phyloP scores from a whole-genome alignment of 2,113 vertebrate genomes.

The Passer montanus region DNA sequence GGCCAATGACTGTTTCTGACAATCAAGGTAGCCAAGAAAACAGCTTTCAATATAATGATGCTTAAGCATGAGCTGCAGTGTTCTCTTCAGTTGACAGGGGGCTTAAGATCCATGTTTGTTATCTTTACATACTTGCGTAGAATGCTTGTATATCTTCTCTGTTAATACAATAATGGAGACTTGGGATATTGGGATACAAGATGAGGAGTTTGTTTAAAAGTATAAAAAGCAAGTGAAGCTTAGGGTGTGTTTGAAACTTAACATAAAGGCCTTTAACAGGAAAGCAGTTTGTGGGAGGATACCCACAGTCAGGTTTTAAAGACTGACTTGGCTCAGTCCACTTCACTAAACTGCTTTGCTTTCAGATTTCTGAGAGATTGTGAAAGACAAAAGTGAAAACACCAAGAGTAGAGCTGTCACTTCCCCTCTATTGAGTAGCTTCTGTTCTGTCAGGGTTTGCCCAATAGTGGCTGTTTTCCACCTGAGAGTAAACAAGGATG shows the following conservation, averaged over 20 bases:
- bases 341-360: not conserved
- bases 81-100: not conserved
- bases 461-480: not conserved
- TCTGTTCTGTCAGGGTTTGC: not conserved
- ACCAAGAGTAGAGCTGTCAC: not conserved
- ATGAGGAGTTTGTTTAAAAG: not conserved
- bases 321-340: not conserved
- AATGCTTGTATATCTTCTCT: not conserved
- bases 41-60: not conserved
- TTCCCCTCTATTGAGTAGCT: not conserved
- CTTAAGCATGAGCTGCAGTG: not conserved
- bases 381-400: not conserved
- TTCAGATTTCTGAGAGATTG: not conserved
- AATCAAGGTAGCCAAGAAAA: slow-evolving; percentile 84
- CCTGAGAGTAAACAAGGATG: not conserved
- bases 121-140: not conserved
- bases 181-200: not conserved
- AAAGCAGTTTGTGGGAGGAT: not conserved
- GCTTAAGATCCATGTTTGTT: not conserved
- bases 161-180: not conserved
- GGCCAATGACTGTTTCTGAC: slow-evolving; percentile 90
- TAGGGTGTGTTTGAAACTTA: not conserved
- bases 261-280: not conserved
- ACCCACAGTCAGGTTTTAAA: rapidly evolving
- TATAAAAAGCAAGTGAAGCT: not conserved